These are phyloP conservation scores for Diarsia rubi DNA, from an alignment of 2,888 invertebrate species.

Conservation along the genomic window DNA sequence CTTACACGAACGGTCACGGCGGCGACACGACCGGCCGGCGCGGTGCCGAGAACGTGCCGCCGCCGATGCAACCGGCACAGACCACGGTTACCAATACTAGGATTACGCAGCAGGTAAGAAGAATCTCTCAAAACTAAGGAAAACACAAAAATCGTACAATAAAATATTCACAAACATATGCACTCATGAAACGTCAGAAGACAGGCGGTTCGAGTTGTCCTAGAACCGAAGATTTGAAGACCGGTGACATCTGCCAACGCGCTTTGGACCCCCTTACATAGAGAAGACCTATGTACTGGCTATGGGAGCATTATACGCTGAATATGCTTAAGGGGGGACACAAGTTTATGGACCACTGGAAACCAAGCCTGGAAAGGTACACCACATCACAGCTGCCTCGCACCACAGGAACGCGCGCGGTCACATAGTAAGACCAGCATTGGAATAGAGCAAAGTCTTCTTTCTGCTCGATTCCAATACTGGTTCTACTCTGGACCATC, in stretches of 20 bases:
- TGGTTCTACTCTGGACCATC: background rate
- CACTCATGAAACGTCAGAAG: too few relatives aligned
- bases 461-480: background rate
- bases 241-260: background rate
- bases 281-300: background rate
- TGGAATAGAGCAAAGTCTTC: background rate
- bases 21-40: slow-evolving; percentile 91
- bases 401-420: background rate
- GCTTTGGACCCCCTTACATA: background rate
- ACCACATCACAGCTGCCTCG: background rate
- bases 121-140: background rate
- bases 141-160: background rate
- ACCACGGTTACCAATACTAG: slow-evolving; percentile 83
- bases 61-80: slow-evolving; percentile 85
- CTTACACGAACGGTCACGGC: slow-evolving; percentile 91
- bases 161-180: too few relatives aligned
- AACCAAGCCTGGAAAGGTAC: background rate
- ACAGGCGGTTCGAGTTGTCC: too few relatives aligned
- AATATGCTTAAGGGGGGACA: background rate
- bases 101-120: slow-evolving; percentile 86
- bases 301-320: background rate
- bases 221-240: background rate
- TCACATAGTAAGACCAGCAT: background rate
- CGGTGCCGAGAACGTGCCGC: slow-evolving; percentile 92
- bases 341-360: background rate